Evolutionary conservation across 2,888 invertebrate species (phyloP).

Genomic region (Morpho helenor): DNA sequence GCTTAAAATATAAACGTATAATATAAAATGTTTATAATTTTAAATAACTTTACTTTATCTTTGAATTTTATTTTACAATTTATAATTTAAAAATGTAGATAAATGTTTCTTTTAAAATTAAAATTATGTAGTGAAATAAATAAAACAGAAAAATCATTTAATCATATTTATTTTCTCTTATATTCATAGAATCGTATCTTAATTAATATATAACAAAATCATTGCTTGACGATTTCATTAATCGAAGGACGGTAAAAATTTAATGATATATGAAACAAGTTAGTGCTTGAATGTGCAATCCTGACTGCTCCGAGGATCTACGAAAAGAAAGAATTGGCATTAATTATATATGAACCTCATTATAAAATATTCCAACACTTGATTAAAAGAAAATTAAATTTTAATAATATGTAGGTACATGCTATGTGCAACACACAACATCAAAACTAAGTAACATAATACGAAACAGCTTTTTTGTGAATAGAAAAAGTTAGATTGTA

Average conservation of each 20-base stretch:
- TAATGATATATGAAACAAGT: constrained; percentile 9
- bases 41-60: too few species aligned
- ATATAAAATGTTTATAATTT: too few species aligned
- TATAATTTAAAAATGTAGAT: too few species aligned
- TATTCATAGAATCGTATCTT: neutral
- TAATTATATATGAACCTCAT: neutral
- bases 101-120: too few species aligned
- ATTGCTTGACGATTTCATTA: neutral
- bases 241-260: constrained; percentile 17
- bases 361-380: too few species aligned
- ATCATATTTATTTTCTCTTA: neutral
- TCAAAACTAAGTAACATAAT: neutral
- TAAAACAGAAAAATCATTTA: neutral
- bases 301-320: constrained; percentile 36
- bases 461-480: constrained; percentile 5
- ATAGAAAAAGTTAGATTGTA: constrained; percentile 13
- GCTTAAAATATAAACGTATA: too few species aligned
- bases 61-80: too few species aligned
- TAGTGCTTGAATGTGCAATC: constrained; percentile 33
- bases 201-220: constrained; percentile 10
- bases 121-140: neutral
- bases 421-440: neutral
- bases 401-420: too few species aligned
- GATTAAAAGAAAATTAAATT: too few species aligned
- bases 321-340: constrained; percentile 23